Conservation (phyloP, 2,888 invertebrate genomes). For the Hyppa rectilinea region DNA sequence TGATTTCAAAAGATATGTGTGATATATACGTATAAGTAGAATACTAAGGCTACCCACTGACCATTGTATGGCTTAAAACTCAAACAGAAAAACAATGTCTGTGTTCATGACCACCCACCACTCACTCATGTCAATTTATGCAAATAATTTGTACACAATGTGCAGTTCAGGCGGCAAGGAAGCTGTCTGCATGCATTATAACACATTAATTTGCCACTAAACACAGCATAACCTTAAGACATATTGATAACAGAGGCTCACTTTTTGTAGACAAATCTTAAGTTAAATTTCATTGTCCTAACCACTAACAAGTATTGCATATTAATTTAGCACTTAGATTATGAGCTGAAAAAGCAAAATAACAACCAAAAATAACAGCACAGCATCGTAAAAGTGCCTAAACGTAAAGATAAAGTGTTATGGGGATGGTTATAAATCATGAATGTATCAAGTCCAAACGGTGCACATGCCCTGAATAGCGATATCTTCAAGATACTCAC, state of each 20-base stretch:
- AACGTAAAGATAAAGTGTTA: conserved; percentile 51
- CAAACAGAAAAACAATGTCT: conserved; percentile 65
- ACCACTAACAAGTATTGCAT: conserved; percentile 11
- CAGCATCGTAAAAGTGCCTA: conserved; percentile 33
- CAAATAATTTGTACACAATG: conserved; percentile 74
- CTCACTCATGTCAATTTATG: conserved; percentile 75
- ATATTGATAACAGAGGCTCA: conserved; percentile 38
- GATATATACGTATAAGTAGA: neutral
- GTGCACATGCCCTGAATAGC: conserved; percentile 29
- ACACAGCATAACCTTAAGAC: conserved; percentile 61
- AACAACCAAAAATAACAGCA: conserved; percentile 33
- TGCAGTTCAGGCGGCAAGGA: conserved; percentile 59
- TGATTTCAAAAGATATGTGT: conserved; percentile 1
- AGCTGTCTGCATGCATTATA: conserved; percentile 65
- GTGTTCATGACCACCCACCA: conserved; percentile 65
- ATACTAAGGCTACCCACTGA: too few species aligned
- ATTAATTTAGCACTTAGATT: neutral
- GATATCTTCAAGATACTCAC: conserved; percentile 85
- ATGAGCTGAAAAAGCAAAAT: conserved; percentile 14
- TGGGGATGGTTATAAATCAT: conserved; percentile 46
- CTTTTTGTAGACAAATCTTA: conserved; percentile 14
- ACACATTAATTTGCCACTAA: conserved; percentile 54
- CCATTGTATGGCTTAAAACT: conserved; percentile 33
- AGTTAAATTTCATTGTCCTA: conserved; percentile 14
- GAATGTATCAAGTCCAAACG: conserved; percentile 23